phyloP scores from a whole-genome alignment of 2,888 invertebrate species.

The Parascotia fuliginaria region DNA sequence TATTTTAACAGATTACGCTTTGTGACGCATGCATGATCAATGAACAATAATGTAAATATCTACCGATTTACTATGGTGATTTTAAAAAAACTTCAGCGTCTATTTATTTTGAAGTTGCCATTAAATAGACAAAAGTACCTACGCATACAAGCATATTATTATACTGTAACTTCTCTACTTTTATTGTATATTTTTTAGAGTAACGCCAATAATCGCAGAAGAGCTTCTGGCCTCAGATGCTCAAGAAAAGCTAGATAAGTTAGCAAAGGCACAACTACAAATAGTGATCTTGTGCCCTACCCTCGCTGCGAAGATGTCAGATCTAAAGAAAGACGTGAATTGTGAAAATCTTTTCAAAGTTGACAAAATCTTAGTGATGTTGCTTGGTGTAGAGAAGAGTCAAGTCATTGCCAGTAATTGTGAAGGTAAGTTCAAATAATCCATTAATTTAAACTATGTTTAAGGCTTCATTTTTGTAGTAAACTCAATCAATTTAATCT shows the following conservation, averaged over 20 bases:
- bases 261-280: slow-evolving; percentile 90
- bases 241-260: slow-evolving; percentile 80
- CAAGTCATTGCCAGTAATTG: slow-evolving; percentile 89
- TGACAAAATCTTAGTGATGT: slow-evolving; percentile 92
- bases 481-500: no score
- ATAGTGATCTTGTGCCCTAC: slow-evolving; percentile 93
- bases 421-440: slow-evolving; percentile 78
- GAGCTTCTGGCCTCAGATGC: slow-evolving; percentile 86
- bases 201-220: slow-evolving; percentile 90
- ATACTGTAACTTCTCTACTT: no score
- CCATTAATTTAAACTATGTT: background rate
- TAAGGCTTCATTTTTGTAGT: no score
- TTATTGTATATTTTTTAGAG: slow-evolving; percentile 86
- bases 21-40: no score
- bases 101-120: no score
- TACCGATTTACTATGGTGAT: no score
- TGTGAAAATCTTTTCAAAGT: slow-evolving; percentile 87
- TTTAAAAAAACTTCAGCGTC: no score
- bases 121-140: no score
- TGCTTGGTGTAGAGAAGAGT: slow-evolving; percentile 91
- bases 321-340: slow-evolving; percentile 81
- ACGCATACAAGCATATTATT: no score
- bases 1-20: no score
- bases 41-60: no score
- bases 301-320: slow-evolving; percentile 87